Percentiles rank a stretch among this genome's conserved stretches.
phyloP scores from a whole-genome alignment of 1,140 invertebrate genomes.

The Luehdorfia chinensis region DNA sequence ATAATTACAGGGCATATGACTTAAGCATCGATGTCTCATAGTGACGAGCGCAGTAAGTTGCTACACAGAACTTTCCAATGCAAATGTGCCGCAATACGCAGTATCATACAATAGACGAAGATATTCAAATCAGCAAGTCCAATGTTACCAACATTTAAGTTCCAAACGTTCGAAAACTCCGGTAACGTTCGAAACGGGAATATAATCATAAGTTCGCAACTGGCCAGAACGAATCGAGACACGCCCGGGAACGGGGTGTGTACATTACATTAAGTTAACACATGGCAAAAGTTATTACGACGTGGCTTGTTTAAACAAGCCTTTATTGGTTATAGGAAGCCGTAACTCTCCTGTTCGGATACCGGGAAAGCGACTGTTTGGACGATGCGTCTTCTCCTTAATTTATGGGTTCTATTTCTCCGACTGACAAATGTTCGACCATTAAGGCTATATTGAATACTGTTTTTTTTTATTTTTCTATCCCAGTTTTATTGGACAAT shows the following conservation, averaged over 20 bases:
- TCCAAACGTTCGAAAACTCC: not conserved
- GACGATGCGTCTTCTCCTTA: constrained; percentile 5
- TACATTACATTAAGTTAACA: constrained; percentile 7
- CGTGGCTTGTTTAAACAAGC: constrained; percentile 2
- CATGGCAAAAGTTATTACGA: constrained; percentile 11
- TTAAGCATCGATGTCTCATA: too few relatives aligned
- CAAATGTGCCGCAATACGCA: too few relatives aligned
- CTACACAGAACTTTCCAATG: too few relatives aligned
- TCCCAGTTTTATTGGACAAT: constrained; percentile 7
- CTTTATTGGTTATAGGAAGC: constrained; percentile 15
- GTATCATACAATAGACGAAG: too few relatives aligned
- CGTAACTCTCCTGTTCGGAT: constrained; percentile 13
- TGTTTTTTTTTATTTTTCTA: constrained; percentile 6
- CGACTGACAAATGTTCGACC: constrained; percentile 5
- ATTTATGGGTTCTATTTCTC: constrained; percentile 11
- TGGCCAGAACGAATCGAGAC: not conserved
- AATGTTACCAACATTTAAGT: not conserved
- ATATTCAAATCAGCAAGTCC: not conserved
- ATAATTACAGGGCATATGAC: too few relatives aligned
- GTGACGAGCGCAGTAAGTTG: too few relatives aligned
- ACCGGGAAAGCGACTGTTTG: constrained; percentile 13
- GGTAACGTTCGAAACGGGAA: not conserved
- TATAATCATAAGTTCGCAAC: not conserved
- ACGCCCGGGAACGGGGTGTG: too few relatives aligned
- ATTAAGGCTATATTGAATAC: constrained; percentile 7